Conservation (phyloP, 2,888 invertebrate species). For the Branchipolynoe longqiensis region DNA sequence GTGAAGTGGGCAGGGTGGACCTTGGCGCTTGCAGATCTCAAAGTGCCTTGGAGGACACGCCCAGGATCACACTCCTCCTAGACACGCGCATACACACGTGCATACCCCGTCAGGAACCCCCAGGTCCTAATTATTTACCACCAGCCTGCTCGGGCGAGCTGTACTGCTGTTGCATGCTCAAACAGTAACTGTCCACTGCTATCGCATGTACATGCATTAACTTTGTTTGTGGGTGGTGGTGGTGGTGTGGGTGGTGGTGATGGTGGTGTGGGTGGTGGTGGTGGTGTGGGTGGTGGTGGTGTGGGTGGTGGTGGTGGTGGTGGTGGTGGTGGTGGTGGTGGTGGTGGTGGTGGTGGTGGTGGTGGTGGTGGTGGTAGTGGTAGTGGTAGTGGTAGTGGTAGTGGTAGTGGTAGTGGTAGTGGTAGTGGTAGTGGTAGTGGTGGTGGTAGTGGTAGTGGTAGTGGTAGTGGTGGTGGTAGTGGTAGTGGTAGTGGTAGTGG, state of each 20-base stretch:
- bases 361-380: slow-evolving; percentile 40
- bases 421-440: slow-evolving; percentile 41
- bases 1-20: neutral
- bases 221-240: slow-evolving; percentile 39
- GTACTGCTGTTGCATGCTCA: no score
- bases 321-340: slow-evolving; percentile 58
- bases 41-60: slow-evolving; percentile 25
- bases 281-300: slow-evolving; percentile 35
- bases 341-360: slow-evolving; percentile 38
- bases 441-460: slow-evolving; percentile 42
- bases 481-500: slow-evolving; percentile 51
- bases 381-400: slow-evolving; percentile 46
- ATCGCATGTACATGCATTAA: no score
- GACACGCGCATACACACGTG: no score
- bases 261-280: slow-evolving; percentile 38
- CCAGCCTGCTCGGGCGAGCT: no score
- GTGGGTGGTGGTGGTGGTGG: slow-evolving; percentile 44
- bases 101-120: no score
- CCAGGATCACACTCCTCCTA: slow-evolving; percentile 11
- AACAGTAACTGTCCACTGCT: no score
- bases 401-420: slow-evolving; percentile 51
- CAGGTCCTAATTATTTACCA: no score
- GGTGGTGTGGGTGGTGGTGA: neutral
- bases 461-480: slow-evolving; percentile 29
- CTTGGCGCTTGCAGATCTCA: neutral